phyloP scores from a whole-genome alignment of 1,140 invertebrate genomes.

The Holcopasites calliopsidis region DNA sequence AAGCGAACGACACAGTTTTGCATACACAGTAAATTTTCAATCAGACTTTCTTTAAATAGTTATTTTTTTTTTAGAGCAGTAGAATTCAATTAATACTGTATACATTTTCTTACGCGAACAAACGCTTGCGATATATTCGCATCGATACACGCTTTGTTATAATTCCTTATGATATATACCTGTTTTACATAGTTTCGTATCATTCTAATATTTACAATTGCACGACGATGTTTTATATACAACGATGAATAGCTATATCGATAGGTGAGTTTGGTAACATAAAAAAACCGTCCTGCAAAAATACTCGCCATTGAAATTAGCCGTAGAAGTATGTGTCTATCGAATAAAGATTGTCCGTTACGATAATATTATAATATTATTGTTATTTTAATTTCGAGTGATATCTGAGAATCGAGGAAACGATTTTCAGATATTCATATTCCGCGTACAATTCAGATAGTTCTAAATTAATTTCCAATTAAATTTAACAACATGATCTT shows the following conservation, averaged over 20 bases:
- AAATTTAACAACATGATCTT: neutral
- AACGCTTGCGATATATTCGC: conserved; percentile 11
- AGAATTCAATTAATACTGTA: neutral
- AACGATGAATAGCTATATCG: neutral
- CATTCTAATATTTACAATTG: conserved; percentile 34
- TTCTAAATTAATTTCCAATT: neutral
- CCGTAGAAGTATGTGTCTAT: neutral
- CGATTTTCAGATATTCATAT: neutral
- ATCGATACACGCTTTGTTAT: neutral
- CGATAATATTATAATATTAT: neutral
- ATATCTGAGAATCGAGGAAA: neutral
- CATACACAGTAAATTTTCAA: neutral
- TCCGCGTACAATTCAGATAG: neutral
- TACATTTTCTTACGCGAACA: neutral
- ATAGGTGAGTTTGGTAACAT: conserved; percentile 1
- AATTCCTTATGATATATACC: neutral
- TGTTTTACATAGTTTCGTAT: neutral
- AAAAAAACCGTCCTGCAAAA: conserved; percentile 22
- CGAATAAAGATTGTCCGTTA: conserved; percentile 32
- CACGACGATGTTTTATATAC: conserved; percentile 26
- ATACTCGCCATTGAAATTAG: conserved; percentile 17
- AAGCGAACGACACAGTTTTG: neutral
- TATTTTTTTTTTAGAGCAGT: neutral
- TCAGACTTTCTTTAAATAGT: too few relatives aligned
- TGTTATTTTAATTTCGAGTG: neutral